Conservation (phyloP, 2,888 invertebrate species). For the Lacanobia oleracea region DNA sequence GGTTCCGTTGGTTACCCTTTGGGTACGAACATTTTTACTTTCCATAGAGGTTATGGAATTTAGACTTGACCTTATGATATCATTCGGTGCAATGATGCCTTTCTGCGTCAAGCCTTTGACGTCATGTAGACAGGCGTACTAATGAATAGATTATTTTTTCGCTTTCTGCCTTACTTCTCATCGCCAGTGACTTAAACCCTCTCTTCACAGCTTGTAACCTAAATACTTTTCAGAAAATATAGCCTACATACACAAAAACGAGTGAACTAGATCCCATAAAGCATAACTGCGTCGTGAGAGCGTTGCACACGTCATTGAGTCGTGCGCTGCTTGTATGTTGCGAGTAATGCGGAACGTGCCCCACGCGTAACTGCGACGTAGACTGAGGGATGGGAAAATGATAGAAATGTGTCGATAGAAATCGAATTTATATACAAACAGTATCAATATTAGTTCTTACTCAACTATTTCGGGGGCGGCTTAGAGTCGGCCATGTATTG, state of each 20-base stretch:
- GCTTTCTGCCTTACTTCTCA: too few relatives aligned
- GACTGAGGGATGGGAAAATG: background rate
- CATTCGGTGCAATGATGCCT: too few relatives aligned
- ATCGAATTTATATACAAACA: background rate
- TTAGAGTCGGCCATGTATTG: too few relatives aligned
- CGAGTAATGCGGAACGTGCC: slow-evolving; percentile 38
- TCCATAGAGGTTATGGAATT: too few relatives aligned
- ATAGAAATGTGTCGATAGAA: background rate
- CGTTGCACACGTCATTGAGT: slow-evolving; percentile 35
- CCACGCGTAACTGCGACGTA: slow-evolving; percentile 3
- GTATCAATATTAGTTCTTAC: background rate
- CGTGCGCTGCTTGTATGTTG: slow-evolving; percentile 31
- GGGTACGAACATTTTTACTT: too few relatives aligned
- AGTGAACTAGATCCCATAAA: slow-evolving; percentile 1
- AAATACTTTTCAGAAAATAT: background rate
- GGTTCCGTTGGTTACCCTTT: too few relatives aligned
- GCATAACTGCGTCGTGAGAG: slow-evolving; percentile 10
- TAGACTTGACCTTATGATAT: too few relatives aligned
- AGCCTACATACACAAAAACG: background rate
- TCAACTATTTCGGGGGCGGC: too few relatives aligned
- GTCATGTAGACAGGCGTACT: background rate
- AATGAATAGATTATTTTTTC: background rate
- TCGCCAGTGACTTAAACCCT: background rate
- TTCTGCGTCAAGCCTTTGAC: too few relatives aligned
- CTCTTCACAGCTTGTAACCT: background rate